Evolutionary conservation across 2,888 invertebrate genomes (phyloP).

Genomic region (Thera obeliscata): DNA sequence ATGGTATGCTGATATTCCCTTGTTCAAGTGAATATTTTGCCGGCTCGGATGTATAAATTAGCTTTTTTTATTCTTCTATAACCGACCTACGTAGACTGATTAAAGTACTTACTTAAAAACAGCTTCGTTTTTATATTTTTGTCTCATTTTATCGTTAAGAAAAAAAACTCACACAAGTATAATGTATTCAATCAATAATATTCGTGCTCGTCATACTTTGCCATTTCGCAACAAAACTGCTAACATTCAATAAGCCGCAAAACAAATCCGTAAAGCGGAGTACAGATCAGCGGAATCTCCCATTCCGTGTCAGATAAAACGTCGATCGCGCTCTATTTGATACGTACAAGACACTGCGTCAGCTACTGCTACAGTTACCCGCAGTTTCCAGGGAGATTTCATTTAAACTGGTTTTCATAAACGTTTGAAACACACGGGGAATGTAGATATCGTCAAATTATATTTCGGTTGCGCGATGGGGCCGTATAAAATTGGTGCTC

Average conservation of each 20-base stretch:
- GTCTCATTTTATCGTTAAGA: too few relatives aligned
- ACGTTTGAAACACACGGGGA: too few relatives aligned
- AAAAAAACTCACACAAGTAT: too few relatives aligned
- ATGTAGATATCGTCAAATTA: too few relatives aligned
- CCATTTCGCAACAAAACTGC: background rate
- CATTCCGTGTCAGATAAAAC: slow-evolving; percentile 30
- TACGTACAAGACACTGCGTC: slow-evolving; percentile 25
- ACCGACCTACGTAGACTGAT: too few relatives aligned
- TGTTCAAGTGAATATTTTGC: background rate
- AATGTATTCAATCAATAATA: background rate
- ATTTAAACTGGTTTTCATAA: background rate
- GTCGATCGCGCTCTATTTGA: slow-evolving; percentile 27
- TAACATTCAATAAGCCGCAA: slow-evolving; percentile 3
- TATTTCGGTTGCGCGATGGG: too few relatives aligned
- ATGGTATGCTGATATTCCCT: background rate
- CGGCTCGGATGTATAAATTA: too few relatives aligned
- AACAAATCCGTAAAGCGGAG: slow-evolving; percentile 18
- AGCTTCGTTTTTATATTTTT: too few relatives aligned
- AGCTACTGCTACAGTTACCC: background rate
- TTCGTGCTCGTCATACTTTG: background rate
- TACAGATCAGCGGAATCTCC: slow-evolving; percentile 27
- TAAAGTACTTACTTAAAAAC: too few relatives aligned
- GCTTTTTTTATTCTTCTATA: too few relatives aligned
- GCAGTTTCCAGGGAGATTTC: slow-evolving; percentile 1
- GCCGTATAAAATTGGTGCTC: too few relatives aligned